phyloP scores from a whole-genome alignment of 2,113 vertebrate species.

The Megatriorchis doriae region DNA sequence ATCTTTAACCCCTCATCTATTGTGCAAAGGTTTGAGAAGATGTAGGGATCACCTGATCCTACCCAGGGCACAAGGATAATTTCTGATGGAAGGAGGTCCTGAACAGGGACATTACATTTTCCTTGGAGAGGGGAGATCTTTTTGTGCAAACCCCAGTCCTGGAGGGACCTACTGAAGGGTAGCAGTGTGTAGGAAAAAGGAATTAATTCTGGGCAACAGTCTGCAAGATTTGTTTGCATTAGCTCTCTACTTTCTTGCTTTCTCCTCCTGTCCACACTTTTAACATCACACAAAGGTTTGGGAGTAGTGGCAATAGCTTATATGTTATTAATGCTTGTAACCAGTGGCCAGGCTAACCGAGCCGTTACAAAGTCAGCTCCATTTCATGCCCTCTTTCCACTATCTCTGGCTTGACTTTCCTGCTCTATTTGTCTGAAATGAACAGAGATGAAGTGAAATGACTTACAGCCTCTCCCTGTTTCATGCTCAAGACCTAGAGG shows the following conservation, averaged over 20 bases:
- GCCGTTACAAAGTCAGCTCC: slow-evolving; percentile 16
- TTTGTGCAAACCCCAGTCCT: background rate
- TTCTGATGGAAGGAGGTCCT: background rate
- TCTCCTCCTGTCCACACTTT: background rate
- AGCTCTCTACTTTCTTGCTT: background rate
- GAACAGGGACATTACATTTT: background rate
- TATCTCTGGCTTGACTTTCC: slow-evolving; percentile 51
- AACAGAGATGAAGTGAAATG: slow-evolving; percentile 58
- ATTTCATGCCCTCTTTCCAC: slow-evolving; percentile 61
- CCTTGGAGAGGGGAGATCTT: background rate
- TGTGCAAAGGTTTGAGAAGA: background rate
- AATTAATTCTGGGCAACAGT: background rate
- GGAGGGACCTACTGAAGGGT: background rate
- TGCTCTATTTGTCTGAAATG: slow-evolving; percentile 68
- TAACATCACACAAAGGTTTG: background rate
- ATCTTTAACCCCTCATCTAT: background rate
- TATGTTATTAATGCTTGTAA: background rate
- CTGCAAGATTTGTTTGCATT: background rate
- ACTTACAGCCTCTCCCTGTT: background rate
- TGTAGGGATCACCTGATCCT: background rate
- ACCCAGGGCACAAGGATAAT: background rate
- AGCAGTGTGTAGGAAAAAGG: background rate
- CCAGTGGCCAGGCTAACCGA: background rate
- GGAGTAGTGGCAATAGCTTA: background rate
- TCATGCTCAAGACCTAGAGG: background rate